A percentile compares a stretch with the other conserved stretches of the same genome.
Conservation (phyloP, 2,888 invertebrate species). For the Unio delphinus region DNA sequence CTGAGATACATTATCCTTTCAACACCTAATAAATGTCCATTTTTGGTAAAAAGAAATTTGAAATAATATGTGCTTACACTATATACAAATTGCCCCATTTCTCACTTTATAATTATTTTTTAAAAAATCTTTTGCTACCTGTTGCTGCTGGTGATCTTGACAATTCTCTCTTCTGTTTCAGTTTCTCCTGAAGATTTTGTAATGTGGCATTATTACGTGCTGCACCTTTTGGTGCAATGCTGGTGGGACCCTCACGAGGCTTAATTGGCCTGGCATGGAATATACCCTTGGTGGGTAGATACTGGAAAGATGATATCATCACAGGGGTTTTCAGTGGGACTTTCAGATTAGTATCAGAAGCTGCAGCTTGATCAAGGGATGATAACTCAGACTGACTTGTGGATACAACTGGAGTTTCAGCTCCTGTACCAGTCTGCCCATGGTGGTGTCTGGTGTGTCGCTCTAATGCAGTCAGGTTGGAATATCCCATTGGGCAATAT, state of each 20-base stretch:
- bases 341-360: slow-evolving; percentile 1
- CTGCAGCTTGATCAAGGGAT: no score
- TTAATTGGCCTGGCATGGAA: slow-evolving; percentile 3
- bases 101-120: no score
- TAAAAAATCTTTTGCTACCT: no score
- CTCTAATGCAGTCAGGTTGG: slow-evolving; percentile 27
- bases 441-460: slow-evolving; percentile 36
- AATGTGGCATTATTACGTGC: slow-evolving; percentile 10
- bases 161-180: slow-evolving; percentile 23
- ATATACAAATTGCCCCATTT: no score
- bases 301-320: slow-evolving; percentile 11
- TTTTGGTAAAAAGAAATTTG: no score
- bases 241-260: neutral
- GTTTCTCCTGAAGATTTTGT: slow-evolving; percentile 29
- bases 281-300: slow-evolving; percentile 9
- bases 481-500: slow-evolving; percentile 50
- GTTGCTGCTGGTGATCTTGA: no score
- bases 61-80: no score
- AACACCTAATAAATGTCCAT: no score
- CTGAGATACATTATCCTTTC: no score
- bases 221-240: slow-evolving; percentile 11
- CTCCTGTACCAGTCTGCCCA: slow-evolving; percentile 9
- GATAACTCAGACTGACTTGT: slow-evolving; percentile 14
- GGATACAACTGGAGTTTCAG: slow-evolving; percentile 12
- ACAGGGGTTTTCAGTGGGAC: neutral